Conservation (phyloP, 2,888 invertebrate genomes). For the Tupiocoris notatus region DNA sequence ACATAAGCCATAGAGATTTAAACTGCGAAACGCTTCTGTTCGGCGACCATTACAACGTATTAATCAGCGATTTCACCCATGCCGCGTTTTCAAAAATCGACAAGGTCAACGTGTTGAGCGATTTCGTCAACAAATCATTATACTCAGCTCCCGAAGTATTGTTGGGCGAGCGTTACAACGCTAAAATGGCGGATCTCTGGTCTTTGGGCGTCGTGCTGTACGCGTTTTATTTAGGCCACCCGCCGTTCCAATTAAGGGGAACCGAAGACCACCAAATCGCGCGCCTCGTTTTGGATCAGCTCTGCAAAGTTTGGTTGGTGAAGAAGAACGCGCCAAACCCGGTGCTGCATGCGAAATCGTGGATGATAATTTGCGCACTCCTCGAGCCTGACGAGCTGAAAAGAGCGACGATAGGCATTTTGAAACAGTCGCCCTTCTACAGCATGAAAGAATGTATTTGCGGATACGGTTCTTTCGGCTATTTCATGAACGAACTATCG, state of each 20-base stretch:
- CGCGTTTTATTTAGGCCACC: constrained; percentile 14
- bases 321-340: neutral
- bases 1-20: constrained; percentile 13
- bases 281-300: constrained; percentile 12
- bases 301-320: constrained; percentile 1
- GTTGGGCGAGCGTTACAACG: constrained; percentile 3
- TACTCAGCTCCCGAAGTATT: constrained; percentile 27
- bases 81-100: neutral
- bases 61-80: constrained; percentile 7
- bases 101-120: neutral
- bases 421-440: constrained; percentile 16
- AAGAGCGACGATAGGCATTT: neutral
- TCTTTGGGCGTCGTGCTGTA: constrained; percentile 20
- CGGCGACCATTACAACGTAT: constrained; percentile 8
- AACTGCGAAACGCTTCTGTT: constrained; percentile 24
- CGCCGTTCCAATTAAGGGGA: constrained; percentile 8
- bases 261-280: constrained; percentile 6
- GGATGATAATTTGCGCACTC: constrained; percentile 4
- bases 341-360: neutral
- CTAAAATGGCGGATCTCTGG: constrained; percentile 20
- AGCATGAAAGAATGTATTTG: constrained; percentile 28
- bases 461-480: constrained; percentile 8
- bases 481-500: constrained; percentile 3
- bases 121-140: neutral
- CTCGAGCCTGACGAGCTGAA: constrained; percentile 21